phyloP scores from a whole-genome alignment of 2,113 vertebrate genomes.

The Gracilinanus agilis region DNA sequence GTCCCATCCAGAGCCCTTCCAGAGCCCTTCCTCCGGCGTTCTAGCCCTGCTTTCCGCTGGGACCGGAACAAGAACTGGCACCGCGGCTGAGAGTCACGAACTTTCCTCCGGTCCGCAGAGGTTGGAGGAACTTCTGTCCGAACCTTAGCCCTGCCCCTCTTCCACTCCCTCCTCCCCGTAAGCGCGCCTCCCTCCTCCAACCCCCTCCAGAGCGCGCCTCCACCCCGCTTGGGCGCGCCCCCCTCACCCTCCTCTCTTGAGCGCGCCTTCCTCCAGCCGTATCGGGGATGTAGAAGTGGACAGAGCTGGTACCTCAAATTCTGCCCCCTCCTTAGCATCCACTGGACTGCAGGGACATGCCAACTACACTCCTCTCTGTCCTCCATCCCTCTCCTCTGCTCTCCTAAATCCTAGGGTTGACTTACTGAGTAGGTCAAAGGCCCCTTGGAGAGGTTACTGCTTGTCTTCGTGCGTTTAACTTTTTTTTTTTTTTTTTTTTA shows the following conservation, averaged over 20 bases:
- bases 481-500: too few relatives aligned
- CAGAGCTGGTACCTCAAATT: neutral
- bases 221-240: too few relatives aligned
- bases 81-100: neutral
- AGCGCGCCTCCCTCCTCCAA: too few relatives aligned
- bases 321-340: neutral
- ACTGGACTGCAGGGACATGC: too few relatives aligned
- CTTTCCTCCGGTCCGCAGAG: neutral
- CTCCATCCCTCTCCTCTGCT: neutral
- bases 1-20: too few relatives aligned
- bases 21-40: neutral
- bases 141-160: neutral
- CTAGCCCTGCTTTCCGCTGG: neutral
- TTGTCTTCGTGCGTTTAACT: neutral
- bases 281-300: neutral
- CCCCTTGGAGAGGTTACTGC: neutral
- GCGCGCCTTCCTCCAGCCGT: neutral
- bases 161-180: neutral
- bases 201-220: too few relatives aligned
- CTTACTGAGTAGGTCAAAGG: neutral
- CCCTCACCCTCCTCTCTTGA: neutral
- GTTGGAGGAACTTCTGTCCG: neutral
- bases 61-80: neutral
- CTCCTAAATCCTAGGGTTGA: neutral
- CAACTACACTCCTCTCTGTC: neutral